Evolutionary conservation across 2,888 invertebrate genomes (phyloP).

Genomic region (Ctenicera cuprea): DNA sequence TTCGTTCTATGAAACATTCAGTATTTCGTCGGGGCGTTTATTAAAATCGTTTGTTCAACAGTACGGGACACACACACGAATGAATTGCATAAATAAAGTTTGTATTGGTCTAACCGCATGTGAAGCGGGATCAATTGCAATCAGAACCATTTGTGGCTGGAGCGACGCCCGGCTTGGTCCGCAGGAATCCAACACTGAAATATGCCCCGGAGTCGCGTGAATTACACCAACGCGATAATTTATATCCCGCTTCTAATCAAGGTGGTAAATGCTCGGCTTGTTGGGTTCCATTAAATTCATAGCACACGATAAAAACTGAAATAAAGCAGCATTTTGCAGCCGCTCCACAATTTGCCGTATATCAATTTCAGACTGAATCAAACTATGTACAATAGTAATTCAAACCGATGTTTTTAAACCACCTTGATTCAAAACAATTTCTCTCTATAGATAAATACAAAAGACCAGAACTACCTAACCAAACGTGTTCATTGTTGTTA

Average conservation of each 20-base stretch:
- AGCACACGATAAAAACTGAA: constrained; percentile 59
- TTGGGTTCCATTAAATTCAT: constrained; percentile 67
- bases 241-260: constrained; percentile 69
- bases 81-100: constrained; percentile 52
- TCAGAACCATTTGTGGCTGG: constrained; percentile 62
- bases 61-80: constrained; percentile 47
- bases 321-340: constrained; percentile 48
- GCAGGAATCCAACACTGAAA: constrained; percentile 65
- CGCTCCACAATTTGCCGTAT: constrained; percentile 42
- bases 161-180: constrained; percentile 60
- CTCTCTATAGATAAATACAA: neutral
- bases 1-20: constrained; percentile 41
- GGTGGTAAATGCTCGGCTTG: constrained; percentile 69
- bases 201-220: constrained; percentile 68
- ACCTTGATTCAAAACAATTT: constrained; percentile 5
- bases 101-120: constrained; percentile 54
- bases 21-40: constrained; percentile 47
- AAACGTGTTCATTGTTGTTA: neutral
- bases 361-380: constrained; percentile 43
- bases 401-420: constrained; percentile 10
- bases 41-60: constrained; percentile 50
- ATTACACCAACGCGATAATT: constrained; percentile 69
- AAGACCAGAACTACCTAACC: neutral
- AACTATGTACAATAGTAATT: constrained; percentile 16
- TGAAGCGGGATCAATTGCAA: constrained; percentile 63